Conservation (phyloP, 1,140 invertebrate genomes). For the Nylanderia fulva region DNA sequence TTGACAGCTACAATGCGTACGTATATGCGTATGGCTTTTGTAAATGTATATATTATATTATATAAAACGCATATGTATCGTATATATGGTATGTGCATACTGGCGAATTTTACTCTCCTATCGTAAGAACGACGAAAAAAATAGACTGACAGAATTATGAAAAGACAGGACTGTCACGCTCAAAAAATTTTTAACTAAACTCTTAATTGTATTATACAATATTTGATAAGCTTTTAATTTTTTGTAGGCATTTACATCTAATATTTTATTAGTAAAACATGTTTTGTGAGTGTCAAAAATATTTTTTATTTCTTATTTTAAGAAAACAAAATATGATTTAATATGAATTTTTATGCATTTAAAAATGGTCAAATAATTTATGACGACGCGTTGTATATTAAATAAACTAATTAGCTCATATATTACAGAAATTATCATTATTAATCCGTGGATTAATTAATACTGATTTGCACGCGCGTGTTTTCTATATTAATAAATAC, state of each 20-base stretch:
- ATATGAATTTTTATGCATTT: neutral
- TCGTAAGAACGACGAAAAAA: slow-evolving; percentile 40
- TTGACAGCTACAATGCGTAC: slow-evolving; percentile 50
- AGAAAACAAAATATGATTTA: neutral
- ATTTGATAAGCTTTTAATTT: slow-evolving; percentile 47
- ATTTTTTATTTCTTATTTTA: neutral
- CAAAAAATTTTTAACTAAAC: slow-evolving; percentile 32
- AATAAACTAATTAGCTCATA: slow-evolving; percentile 22
- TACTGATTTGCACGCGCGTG: slow-evolving; percentile 2
- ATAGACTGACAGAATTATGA: neutral
- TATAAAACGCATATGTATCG: slow-evolving; percentile 1
- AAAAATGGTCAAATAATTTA: neutral
- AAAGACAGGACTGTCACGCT: neutral
- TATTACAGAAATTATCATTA: slow-evolving; percentile 12
- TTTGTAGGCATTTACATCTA: neutral
- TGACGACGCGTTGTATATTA: neutral
- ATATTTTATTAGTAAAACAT: neutral
- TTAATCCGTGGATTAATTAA: slow-evolving; percentile 43
- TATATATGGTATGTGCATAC: slow-evolving; percentile 4
- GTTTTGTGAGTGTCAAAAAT: neutral
- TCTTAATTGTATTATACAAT: slow-evolving; percentile 25
- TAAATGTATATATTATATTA: slow-evolving; percentile 3
- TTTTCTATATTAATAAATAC: slow-evolving; percentile 15
- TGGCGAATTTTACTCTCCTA: neutral
- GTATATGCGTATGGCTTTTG: neutral